Conservation (phyloP, 23 tunicate genomes). For the Oikopleura dioica region DNA sequence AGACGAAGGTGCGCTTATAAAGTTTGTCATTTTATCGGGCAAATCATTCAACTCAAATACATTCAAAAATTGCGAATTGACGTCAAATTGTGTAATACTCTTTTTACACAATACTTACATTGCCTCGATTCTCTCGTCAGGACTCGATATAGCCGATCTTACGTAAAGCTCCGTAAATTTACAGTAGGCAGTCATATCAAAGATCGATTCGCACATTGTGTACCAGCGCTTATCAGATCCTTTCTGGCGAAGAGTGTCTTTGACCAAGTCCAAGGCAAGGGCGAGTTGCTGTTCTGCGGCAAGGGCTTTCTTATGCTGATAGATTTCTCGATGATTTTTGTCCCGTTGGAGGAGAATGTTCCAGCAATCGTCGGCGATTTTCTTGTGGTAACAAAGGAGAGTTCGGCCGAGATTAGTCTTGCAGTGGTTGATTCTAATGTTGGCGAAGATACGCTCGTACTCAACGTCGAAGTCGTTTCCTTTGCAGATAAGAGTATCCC, state of each 20-base stretch:
- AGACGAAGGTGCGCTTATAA: too few relatives aligned
- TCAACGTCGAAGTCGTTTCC: not conserved
- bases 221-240: not conserved
- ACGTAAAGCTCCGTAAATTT: not conserved
- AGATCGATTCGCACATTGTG: not conserved
- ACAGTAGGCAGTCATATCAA: conserved; percentile 4
- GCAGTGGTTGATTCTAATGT: not conserved
- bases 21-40: too few relatives aligned
- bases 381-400: not conserved
- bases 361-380: not conserved
- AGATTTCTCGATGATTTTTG: conserved; percentile 9
- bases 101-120: too few relatives aligned
- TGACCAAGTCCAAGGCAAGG: too few relatives aligned
- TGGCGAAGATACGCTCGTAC: not conserved
- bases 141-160: too few relatives aligned
- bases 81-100: too few relatives aligned
- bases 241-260: too few relatives aligned
- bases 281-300: too few relatives aligned
- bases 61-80: too few relatives aligned
- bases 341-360: not conserved
- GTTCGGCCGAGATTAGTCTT: not conserved
- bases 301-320: too few relatives aligned
- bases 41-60: too few relatives aligned
- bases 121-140: too few relatives aligned
- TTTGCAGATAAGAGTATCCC: not conserved